A percentile compares a stretch with the other conserved stretches of the same genome.
Conservation (phyloP, 2,113 vertebrate genomes). For the Seriola quinqueradiata region DNA sequence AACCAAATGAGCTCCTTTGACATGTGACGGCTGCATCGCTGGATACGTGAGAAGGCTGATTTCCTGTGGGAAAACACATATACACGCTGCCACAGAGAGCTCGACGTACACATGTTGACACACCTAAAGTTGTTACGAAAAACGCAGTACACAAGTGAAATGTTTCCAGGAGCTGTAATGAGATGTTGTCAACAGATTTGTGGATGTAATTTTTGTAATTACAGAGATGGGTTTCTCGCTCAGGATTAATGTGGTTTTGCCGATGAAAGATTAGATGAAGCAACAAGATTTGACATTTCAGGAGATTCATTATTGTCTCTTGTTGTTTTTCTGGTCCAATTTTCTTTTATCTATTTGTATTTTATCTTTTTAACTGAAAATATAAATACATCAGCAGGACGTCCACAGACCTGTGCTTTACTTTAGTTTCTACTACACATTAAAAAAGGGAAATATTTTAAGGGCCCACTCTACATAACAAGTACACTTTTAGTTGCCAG, state of each 20-base stretch:
- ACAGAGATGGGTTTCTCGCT: not conserved
- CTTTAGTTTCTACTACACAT: too few relatives aligned
- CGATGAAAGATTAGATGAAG: slow-evolving; percentile 10
- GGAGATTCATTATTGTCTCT: not conserved
- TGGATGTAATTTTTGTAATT: slow-evolving; percentile 53
- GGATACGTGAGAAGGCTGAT: too few relatives aligned
- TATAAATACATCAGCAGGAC: too few relatives aligned
- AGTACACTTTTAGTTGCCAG: too few relatives aligned
- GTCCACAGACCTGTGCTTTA: too few relatives aligned
- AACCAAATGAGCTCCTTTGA: not conserved
- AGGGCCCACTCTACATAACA: too few relatives aligned
- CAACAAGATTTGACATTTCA: not conserved
- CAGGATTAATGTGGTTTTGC: not conserved
- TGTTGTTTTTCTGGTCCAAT: not conserved
- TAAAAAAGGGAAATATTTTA: too few relatives aligned
- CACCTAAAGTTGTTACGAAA: not conserved
- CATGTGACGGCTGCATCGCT: not conserved
- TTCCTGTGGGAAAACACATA: too few relatives aligned
- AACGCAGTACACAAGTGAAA: not conserved
- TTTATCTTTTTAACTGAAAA: too few relatives aligned
- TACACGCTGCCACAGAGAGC: too few relatives aligned
- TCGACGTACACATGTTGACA: too few relatives aligned
- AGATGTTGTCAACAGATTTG: slow-evolving; percentile 29
- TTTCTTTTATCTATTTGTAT: too few relatives aligned
- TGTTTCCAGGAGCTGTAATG: slow-evolving; percentile 34